Conservation (phyloP, 2,888 invertebrate species). For the Galerucella pusilla region DNA sequence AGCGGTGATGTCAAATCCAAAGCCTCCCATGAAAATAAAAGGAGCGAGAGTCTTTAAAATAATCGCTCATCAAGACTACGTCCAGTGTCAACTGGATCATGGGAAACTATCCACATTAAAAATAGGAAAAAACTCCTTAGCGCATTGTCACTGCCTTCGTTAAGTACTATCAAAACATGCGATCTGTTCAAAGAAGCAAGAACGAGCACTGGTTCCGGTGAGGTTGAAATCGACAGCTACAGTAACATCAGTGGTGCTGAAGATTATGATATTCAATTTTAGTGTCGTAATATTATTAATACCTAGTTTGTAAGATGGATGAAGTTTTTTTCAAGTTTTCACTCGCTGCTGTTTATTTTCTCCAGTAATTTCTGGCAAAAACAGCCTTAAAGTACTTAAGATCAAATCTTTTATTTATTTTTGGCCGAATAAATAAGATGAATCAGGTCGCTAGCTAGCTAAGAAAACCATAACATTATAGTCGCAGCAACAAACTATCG, state of each 20-base stretch:
- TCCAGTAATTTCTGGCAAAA: background rate
- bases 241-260: background rate
- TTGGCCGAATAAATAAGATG: background rate
- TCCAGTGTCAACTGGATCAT: no score
- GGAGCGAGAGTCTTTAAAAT: no score
- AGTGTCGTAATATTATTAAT: background rate
- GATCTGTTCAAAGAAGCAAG: background rate
- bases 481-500: no score
- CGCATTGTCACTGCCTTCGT: no score
- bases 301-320: background rate
- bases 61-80: no score
- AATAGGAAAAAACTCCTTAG: no score
- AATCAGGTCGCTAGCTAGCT: background rate
- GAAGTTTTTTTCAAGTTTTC: background rate
- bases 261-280: background rate
- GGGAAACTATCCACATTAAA: no score
- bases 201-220: background rate
- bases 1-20: no score
- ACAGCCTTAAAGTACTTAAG: background rate
- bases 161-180: conserved; percentile 1
- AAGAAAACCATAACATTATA: background rate
- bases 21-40: no score
- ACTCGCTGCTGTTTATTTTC: background rate
- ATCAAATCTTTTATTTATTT: background rate
- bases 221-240: background rate